Evolutionary conservation across 1,140 invertebrate species (phyloP), one percentile per base, ranked within the genome.

Genomic region (Drosophila elegans): DNA sequence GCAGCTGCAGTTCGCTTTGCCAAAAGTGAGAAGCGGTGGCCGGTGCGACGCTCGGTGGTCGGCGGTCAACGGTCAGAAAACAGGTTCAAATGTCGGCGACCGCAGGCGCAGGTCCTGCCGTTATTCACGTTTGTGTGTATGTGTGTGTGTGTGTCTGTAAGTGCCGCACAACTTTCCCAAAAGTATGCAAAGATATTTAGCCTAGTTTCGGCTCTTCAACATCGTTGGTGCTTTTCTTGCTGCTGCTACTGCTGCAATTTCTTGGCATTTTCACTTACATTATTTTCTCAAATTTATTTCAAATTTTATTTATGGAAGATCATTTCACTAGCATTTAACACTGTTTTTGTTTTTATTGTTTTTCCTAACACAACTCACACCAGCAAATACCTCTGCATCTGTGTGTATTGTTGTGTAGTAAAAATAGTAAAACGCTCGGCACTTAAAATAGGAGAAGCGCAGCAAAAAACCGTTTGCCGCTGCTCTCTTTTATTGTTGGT

Each of bases 51-150:
- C 49, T 16, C 13, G 36, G 27, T 16, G 66, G 55, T 67, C 74
- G 60, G 55, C 68, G 82, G 74, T 72, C 81, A 77, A 74, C 61
- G 63, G 72, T 77, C 74, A 77, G 57, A 59, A 54, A 57, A 56
- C 76, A 89, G 83, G 83, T 88, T 88, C 83, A 88, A 88, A 89
- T 83, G 83, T 88, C 83, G 84, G 79, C 83, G 83, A 88, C 83
- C 83, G 85, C 74, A 69, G 74, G 84, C 76, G 74, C 74, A 77
- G 74, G 63, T 55, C 74, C 57, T 44, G 42, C 53, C 57, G 21
- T 5, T 21, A 12, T 41, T 12, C 39, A 44, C 16, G 39, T 42
- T n/a, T 16, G 21, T 21, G 7, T 55, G 16, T 55, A 13, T 55
- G 29, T 42, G 12, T 53, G 45, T 67, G 21, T 42, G 73, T 41